Percentiles rank a stretch among this genome's conserved stretches.
Evolutionary conservation across 2,113 vertebrate genomes (phyloP).

Genomic region (Pteruthius melanotis): DNA sequence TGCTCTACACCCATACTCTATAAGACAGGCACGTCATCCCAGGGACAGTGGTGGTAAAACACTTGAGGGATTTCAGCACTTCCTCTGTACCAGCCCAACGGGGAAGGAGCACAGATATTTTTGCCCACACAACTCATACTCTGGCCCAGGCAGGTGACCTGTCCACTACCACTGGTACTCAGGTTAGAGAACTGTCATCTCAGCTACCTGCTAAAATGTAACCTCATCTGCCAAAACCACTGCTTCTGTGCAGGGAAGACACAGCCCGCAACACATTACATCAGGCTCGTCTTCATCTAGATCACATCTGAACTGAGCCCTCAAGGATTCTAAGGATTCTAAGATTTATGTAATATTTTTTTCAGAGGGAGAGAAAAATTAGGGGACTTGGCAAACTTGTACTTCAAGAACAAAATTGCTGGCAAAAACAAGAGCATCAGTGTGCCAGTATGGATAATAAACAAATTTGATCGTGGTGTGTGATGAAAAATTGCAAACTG

Average conservation of each 20-base stretch:
- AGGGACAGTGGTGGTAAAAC: not conserved
- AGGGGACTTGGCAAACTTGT: not conserved
- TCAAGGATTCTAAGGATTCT: not conserved
- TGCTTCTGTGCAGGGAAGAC: not conserved
- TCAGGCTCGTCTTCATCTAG: not conserved
- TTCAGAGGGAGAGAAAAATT: not conserved
- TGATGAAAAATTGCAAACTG: not conserved
- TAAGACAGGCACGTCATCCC: not conserved
- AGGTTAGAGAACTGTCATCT: not conserved
- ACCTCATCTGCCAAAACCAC: not conserved
- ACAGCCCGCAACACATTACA: not conserved
- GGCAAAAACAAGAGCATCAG: not conserved
- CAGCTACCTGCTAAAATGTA: not conserved
- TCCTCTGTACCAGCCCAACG: not conserved
- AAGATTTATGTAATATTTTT: not conserved
- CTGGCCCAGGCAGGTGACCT: not conserved
- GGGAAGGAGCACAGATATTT: not conserved
- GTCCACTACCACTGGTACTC: not conserved
- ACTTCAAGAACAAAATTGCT: not conserved
- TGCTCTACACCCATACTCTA: not conserved
- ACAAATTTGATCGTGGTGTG: not conserved
- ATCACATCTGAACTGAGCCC: not conserved
- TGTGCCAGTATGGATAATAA: not conserved
- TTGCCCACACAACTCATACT: not conserved
- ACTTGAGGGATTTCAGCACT: not conserved